phyloP scores from a whole-genome alignment of 2,113 vertebrate species.

The Mus spicilegus region DNA sequence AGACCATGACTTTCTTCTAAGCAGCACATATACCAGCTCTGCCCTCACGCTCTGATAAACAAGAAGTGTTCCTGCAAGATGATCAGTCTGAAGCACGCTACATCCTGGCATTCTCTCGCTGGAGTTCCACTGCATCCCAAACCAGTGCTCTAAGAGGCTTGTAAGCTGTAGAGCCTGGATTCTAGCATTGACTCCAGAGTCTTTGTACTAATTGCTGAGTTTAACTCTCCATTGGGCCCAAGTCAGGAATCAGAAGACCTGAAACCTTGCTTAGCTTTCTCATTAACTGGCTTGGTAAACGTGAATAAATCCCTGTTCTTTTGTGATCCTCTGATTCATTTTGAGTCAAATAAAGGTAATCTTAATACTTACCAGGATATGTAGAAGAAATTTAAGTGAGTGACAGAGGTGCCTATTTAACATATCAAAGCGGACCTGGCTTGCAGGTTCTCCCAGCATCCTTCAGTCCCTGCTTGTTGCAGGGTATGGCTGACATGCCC shows the following conservation, averaged over 20 bases:
- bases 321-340: not conserved
- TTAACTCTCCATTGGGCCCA: not conserved
- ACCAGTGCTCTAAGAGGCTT: not conserved
- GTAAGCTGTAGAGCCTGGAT: not conserved
- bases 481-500: not conserved
- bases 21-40: not conserved
- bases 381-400: not conserved
- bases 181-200: not conserved
- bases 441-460: not conserved
- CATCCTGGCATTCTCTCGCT: fast-evolving
- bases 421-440: not conserved
- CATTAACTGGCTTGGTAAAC: not conserved
- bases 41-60: not conserved
- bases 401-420: not conserved
- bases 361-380: not conserved
- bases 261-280: too few relatives aligned
- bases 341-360: not conserved
- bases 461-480: not conserved
- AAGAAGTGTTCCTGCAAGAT: not conserved
- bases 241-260: not conserved
- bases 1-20: fast-evolving
- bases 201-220: fast-evolving
- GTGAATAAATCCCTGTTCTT: not conserved
- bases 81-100: fast-evolving
- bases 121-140: not conserved